Conservation (phyloP, 2,888 invertebrate species). For the Stratiomys singularior region DNA sequence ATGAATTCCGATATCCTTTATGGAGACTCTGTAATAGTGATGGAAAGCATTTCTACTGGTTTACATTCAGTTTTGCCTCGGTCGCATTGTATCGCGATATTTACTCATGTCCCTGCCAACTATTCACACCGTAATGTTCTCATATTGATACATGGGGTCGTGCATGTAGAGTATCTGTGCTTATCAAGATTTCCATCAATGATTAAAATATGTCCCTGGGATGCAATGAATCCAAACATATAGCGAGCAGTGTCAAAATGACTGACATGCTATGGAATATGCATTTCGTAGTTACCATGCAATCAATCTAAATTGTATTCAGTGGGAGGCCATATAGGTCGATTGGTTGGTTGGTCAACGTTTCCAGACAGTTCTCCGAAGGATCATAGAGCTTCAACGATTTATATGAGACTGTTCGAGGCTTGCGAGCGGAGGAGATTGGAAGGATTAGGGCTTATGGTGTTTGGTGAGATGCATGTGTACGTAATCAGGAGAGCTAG, state of each 20-base stretch:
- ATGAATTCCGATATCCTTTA: neutral
- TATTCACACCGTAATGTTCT: too few species aligned
- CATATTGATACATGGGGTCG: neutral
- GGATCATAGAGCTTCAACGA: too few species aligned
- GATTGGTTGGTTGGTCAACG: neutral
- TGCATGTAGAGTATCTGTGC: neutral
- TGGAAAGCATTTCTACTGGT: neutral
- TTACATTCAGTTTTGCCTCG: neutral
- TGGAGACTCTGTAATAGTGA: neutral
- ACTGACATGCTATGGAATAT: slow-evolving; percentile 36
- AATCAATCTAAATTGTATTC: slow-evolving; percentile 21
- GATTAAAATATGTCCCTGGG: slow-evolving; percentile 34
- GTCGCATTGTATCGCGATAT: neutral
- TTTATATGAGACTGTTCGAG: too few species aligned
- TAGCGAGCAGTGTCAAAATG: slow-evolving; percentile 27
- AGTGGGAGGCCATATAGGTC: too few species aligned
- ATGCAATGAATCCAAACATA: slow-evolving; percentile 35
- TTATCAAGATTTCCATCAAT: slow-evolving; percentile 41
- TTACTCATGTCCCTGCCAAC: neutral
- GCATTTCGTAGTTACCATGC: slow-evolving; percentile 33
- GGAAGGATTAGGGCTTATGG: too few species aligned
- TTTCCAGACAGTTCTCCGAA: too few species aligned
- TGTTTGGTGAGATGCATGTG: too few species aligned
- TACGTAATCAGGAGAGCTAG: too few species aligned
- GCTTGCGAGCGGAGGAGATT: too few species aligned